Conservation (phyloP, 2,113 vertebrate species). For the Bos taurus region ARS-UCD2.0 NC_037339.1:86752001-86752500, state of each 20-base stretch:
- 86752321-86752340: not conserved
- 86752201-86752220: too few relatives aligned
- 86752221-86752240: not conserved
- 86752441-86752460: too few relatives aligned
- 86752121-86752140: not conserved
- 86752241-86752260: accelerated
- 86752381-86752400: not conserved
- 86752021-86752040: too few relatives aligned
- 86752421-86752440: not conserved
- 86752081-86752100: not conserved
- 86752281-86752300: not conserved
- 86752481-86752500: not conserved
- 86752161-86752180: not conserved
- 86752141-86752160: not conserved
- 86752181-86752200: accelerated
- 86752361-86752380: too few relatives aligned
- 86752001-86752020: too few relatives aligned
- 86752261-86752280: not conserved
- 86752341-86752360: not conserved
- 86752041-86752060: too few relatives aligned
- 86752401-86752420: not conserved
- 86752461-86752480: not conserved
- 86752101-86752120: not conserved
- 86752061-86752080: too few relatives aligned
- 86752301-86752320: not conserved